Evolutionary conservation across 2,888 invertebrate species (phyloP).

Genomic region (Yponomeuta sedellus): DNA sequence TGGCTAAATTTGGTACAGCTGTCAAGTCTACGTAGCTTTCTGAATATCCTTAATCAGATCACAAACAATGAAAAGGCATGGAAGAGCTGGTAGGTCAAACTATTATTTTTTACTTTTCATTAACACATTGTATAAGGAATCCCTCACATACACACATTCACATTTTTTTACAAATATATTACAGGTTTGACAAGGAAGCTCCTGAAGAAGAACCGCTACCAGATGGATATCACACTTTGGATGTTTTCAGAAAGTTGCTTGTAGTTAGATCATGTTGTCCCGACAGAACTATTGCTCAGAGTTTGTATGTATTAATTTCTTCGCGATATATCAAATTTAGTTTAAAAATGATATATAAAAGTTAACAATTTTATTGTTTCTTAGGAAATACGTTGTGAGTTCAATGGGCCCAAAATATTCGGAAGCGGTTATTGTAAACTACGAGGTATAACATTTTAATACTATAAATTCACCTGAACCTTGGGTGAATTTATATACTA

Average conservation of each 20-base stretch:
- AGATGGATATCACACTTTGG: slow-evolving; percentile 84
- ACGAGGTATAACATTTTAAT: slow-evolving; percentile 67
- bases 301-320: slow-evolving; percentile 57
- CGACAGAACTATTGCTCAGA: slow-evolving; percentile 88
- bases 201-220: slow-evolving; percentile 90
- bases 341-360: too few relatives aligned
- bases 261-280: slow-evolving; percentile 90
- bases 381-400: slow-evolving; percentile 84
- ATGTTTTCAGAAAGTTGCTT: slow-evolving; percentile 85
- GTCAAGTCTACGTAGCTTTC: slow-evolving; percentile 79
- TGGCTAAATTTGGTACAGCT: slow-evolving; percentile 92
- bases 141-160: too few relatives aligned
- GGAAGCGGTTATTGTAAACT: slow-evolving; percentile 87
- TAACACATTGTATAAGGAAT: too few relatives aligned
- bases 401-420: slow-evolving; percentile 86
- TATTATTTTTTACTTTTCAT: background rate
- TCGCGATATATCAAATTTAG: too few relatives aligned
- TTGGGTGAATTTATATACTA: too few relatives aligned
- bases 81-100: slow-evolving; percentile 74
- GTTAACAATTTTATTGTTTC: slow-evolving; percentile 23
- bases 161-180: slow-evolving; percentile 17
- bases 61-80: slow-evolving; percentile 80
- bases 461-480: too few relatives aligned
- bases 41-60: slow-evolving; percentile 80
- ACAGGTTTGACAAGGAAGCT: slow-evolving; percentile 88